phyloP scores from a whole-genome alignment of 2,797 vertebrate species.

The Adelosebastes latens region DNA sequence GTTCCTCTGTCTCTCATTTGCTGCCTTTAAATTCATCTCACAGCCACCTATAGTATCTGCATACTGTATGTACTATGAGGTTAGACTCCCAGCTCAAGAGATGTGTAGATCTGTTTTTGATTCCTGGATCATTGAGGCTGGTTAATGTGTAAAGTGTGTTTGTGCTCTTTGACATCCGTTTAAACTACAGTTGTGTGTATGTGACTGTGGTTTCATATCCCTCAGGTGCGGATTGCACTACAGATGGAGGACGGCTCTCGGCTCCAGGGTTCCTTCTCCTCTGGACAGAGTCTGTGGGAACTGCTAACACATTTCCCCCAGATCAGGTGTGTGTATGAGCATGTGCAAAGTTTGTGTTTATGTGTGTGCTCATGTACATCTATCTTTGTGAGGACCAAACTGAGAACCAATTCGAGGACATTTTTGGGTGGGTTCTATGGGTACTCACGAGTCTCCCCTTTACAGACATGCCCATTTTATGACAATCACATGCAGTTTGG shows the following conservation, averaged over 20 bases:
- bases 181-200: neutral
- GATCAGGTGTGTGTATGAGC: constrained; percentile 84
- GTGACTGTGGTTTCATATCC: constrained; percentile 4
- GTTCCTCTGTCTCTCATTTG: too few species aligned
- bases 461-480: too few species aligned
- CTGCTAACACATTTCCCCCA: constrained; percentile 88
- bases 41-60: neutral
- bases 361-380: neutral
- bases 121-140: constrained; percentile 2
- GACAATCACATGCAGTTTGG: rapidly evolving
- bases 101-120: neutral
- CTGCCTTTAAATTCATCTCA: neutral
- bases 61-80: neutral
- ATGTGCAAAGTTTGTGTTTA: neutral
- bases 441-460: too few species aligned
- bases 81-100: neutral
- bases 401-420: neutral
- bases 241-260: constrained; percentile 92
- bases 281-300: constrained; percentile 91
- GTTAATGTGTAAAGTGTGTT: neutral
- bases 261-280: constrained; percentile 88
- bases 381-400: neutral
- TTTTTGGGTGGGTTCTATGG: neutral
- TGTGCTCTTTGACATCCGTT: neutral
- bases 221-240: constrained; percentile 90